Evolutionary conservation across 2,113 vertebrate genomes (phyloP).

Genomic region (Lepisosteus osseus): DNA sequence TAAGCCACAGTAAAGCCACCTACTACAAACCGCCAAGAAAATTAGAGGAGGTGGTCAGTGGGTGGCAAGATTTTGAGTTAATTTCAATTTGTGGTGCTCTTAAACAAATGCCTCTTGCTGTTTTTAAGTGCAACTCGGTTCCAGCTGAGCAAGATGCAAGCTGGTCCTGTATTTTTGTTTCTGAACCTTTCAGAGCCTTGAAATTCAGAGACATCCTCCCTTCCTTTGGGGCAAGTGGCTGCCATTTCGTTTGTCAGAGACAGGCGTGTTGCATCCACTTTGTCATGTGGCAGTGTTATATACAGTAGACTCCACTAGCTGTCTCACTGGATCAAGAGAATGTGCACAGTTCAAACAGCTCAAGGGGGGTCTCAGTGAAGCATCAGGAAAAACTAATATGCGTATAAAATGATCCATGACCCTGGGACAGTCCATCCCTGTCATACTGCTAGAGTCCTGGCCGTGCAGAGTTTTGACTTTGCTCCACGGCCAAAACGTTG

Average conservation of each 20-base stretch:
- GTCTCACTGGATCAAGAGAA: conserved; percentile 55
- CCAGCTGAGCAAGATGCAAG: conserved; percentile 48
- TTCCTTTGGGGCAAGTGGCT: conserved; percentile 55
- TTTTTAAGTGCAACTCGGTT: conserved; percentile 51
- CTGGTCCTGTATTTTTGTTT: conserved; percentile 2
- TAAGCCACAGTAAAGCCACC: conserved; percentile 53
- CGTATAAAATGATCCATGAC: too few relatives aligned
- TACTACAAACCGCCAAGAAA: conserved; percentile 30
- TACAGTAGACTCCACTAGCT: too few relatives aligned
- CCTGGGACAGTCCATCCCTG: too few relatives aligned
- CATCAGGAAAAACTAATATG: conserved; percentile 61
- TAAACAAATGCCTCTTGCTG: conserved; percentile 36
- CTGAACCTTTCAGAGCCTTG: conserved; percentile 30
- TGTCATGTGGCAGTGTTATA: too few relatives aligned
- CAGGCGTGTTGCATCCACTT: conserved; percentile 22
- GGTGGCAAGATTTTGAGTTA: conserved; percentile 29
- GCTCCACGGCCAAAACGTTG: too few relatives aligned
- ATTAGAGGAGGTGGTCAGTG: conserved; percentile 17
- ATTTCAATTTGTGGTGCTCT: conserved; percentile 58
- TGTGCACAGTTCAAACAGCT: conserved; percentile 61
- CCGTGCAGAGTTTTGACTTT: conserved; percentile 40
- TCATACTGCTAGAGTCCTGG: conserved; percentile 53
- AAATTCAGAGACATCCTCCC: conserved; percentile 51
- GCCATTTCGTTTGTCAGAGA: conserved; percentile 54
- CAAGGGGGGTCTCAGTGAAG: conserved; percentile 66